phyloP scores from a whole-genome alignment of 2,888 invertebrate genomes.

The Aphrophora alni region DNA sequence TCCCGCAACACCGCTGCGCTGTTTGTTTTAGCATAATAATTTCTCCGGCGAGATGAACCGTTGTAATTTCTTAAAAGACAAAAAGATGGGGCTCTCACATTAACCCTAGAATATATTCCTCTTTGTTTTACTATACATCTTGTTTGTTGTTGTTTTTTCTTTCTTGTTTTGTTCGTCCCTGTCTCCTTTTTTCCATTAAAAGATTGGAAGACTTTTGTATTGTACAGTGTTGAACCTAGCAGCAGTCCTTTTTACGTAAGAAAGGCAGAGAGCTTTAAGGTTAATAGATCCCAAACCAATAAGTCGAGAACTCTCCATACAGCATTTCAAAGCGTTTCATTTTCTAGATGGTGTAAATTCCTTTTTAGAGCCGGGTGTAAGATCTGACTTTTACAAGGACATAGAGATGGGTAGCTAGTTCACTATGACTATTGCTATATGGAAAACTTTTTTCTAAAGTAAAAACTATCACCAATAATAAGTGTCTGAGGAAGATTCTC shows the following conservation, averaged over 20 bases:
- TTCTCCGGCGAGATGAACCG: conserved; percentile 2
- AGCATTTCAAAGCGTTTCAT: not conserved
- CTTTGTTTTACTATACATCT: not conserved
- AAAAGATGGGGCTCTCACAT: not conserved
- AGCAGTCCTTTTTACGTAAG: not conserved
- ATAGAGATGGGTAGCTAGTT: no score
- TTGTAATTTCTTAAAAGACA: conserved; percentile 5
- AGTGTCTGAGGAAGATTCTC: no score
- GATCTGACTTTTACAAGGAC: not conserved
- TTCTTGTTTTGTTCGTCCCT: not conserved
- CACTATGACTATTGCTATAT: no score
- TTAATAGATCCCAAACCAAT: conserved; percentile 9
- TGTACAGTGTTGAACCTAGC: not conserved
- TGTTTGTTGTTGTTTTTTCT: conserved; percentile 7
- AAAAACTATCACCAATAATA: no score
- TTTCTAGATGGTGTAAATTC: not conserved
- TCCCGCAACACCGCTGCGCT: not conserved
- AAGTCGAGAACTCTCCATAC: not conserved
- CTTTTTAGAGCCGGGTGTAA: not conserved
- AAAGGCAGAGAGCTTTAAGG: not conserved
- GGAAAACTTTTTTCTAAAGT: no score
- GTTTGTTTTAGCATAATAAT: not conserved
- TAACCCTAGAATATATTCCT: not conserved
- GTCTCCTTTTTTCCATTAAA: conserved; percentile 2
- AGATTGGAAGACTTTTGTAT: conserved; percentile 9